phyloP scores from a whole-genome alignment of 2,113 vertebrate species.

The Phylloscopus whistleri region DNA sequence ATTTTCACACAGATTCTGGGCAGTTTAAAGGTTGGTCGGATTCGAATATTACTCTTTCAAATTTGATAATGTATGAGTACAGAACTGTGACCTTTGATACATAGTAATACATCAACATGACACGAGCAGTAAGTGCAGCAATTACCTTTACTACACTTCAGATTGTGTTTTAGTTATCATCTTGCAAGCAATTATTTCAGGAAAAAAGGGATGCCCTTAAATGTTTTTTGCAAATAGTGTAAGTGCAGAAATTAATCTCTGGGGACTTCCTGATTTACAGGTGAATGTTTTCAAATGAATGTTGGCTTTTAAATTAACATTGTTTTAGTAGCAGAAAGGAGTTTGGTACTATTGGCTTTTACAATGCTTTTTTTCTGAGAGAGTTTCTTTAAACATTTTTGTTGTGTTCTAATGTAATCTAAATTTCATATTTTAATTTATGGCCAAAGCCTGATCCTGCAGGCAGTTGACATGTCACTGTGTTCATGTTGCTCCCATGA shows the following conservation, averaged over 20 bases:
- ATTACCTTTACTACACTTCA: constrained; percentile 80
- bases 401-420: neutral
- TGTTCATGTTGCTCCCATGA: neutral
- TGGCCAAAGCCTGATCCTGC: neutral
- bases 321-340: neutral
- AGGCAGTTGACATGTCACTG: neutral
- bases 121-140: constrained; percentile 89
- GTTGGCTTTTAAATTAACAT: constrained; percentile 4
- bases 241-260: constrained; percentile 46
- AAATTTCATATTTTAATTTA: neutral
- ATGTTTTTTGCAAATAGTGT: constrained; percentile 45
- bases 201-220: constrained; percentile 26
- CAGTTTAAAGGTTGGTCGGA: constrained; percentile 84
- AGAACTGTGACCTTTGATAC: constrained; percentile 93
- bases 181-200: constrained; percentile 71
- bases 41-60: constrained; percentile 90
- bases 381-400: constrained; percentile 13
- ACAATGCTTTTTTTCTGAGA: neutral
- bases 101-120: constrained; percentile 94
- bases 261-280: constrained; percentile 35
- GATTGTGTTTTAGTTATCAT: constrained; percentile 69
- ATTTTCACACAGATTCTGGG: constrained; percentile 76
- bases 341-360: neutral
- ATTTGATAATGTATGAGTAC: constrained; percentile 99
- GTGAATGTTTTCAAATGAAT: constrained; percentile 9